Conservation (phyloP, 2,888 invertebrate genomes). For the Macrophya alboannulata region DNA sequence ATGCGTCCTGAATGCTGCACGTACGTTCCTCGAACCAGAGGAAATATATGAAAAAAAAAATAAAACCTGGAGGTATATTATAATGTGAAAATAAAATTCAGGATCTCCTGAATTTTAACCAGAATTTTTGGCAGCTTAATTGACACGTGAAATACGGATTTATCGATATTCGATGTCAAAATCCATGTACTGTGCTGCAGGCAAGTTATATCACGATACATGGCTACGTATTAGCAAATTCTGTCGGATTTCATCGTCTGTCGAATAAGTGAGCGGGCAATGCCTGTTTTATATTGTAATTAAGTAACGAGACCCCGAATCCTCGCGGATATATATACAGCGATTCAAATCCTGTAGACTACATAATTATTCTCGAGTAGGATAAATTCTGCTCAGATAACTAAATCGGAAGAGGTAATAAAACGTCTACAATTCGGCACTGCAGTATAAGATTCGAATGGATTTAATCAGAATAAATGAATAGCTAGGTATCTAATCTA, state of each 20-base stretch:
- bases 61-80: not conserved
- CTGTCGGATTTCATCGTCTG: not conserved
- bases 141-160: not conserved
- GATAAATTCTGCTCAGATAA: not conserved
- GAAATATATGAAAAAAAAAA: not conserved
- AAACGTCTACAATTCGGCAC: not conserved
- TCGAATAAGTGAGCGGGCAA: not conserved
- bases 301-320: not conserved
- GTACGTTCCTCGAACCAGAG: not conserved
- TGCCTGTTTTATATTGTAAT: not conserved
- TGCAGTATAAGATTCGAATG: not conserved
- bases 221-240: not conserved
- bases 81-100: not conserved
- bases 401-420: not conserved
- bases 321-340: not conserved
- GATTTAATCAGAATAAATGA: conserved; percentile 27
- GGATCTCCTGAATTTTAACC: not conserved
- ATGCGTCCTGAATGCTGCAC: not conserved
- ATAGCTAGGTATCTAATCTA: not conserved
- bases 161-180: not conserved
- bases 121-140: not conserved
- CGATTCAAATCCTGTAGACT: conserved; percentile 2
- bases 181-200: not conserved
- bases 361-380: not conserved
- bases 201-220: not conserved